phyloP scores from a whole-genome alignment of 2,797 vertebrate genomes.

The Mormyrops boulengeri region DNA sequence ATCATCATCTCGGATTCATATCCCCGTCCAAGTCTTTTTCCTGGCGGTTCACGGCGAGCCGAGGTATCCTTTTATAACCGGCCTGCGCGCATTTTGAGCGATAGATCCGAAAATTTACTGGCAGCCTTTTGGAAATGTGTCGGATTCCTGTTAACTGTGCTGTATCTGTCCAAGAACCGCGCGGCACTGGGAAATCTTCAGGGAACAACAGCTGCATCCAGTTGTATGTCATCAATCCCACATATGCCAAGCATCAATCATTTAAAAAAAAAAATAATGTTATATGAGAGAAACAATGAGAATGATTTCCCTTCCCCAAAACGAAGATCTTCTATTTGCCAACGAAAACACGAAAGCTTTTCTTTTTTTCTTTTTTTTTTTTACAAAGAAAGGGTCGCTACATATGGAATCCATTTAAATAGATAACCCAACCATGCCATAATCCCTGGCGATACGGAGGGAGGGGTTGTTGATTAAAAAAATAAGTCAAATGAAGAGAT shows the following conservation, averaged over 20 bases:
- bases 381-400: constrained; percentile 16
- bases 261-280: not conserved
- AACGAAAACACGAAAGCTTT: not conserved
- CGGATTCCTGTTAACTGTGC: constrained; percentile 17
- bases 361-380: constrained; percentile 11
- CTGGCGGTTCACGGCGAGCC: constrained; percentile 22
- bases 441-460: not conserved
- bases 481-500: not conserved
- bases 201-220: constrained; percentile 12
- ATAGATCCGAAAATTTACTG: constrained; percentile 25
- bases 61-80: constrained; percentile 7
- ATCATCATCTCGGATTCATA: constrained; percentile 46
- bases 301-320: not conserved
- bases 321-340: not conserved
- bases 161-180: constrained; percentile 9
- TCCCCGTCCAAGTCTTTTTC: constrained; percentile 27
- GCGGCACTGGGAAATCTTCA: not conserved
- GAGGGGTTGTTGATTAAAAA: not conserved
- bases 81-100: constrained; percentile 24
- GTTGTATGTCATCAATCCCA: constrained; percentile 27
- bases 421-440: constrained; percentile 3
- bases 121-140: constrained; percentile 25
- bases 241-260: constrained; percentile 18
- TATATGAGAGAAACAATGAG: not conserved
- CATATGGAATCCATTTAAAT: constrained; percentile 26